phyloP scores from a whole-genome alignment of 1,140 invertebrate genomes.

The Diploscapter pachys region DNA sequence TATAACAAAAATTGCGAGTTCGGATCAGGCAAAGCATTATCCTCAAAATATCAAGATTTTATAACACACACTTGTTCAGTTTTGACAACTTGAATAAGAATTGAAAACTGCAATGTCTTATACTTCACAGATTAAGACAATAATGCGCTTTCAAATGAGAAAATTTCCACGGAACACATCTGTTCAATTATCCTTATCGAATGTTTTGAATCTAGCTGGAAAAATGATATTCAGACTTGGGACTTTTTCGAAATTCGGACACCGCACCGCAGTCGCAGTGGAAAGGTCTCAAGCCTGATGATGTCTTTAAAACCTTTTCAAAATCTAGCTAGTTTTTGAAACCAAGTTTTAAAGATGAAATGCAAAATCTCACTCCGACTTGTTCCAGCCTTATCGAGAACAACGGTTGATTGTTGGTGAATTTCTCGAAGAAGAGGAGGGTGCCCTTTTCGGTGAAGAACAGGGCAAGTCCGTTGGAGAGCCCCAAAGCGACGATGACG shows the following conservation, averaged over 20 bases:
- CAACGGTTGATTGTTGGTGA: slow-evolving; percentile 8
- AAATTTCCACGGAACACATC: too few relatives aligned
- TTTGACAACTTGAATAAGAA: too few relatives aligned
- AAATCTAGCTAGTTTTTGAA: neutral
- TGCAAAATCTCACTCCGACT: slow-evolving; percentile 10
- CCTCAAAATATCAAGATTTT: too few relatives aligned
- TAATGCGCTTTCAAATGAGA: too few relatives aligned
- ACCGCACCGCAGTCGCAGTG: neutral
- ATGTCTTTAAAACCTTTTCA: neutral
- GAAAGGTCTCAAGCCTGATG: neutral
- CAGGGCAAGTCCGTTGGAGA: slow-evolving; percentile 4
- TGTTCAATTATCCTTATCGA: too few relatives aligned
- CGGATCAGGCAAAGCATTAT: too few relatives aligned
- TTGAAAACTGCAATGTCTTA: too few relatives aligned
- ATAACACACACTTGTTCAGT: too few relatives aligned
- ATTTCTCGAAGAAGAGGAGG: slow-evolving; percentile 24
- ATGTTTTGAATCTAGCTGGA: too few relatives aligned
- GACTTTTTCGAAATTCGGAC: neutral
- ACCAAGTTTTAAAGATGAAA: neutral
- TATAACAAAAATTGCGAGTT: too few relatives aligned
- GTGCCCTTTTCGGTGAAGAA: slow-evolving; percentile 29
- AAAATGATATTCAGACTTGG: neutral
- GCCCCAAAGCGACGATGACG: slow-evolving; percentile 20
- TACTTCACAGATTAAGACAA: too few relatives aligned
- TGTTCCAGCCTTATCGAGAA: slow-evolving; percentile 9